Percentiles rank a stretch among this genome's conserved stretches.
Conservation (phyloP, 2,888 invertebrate species). For the Rhagonycha lutea region DNA sequence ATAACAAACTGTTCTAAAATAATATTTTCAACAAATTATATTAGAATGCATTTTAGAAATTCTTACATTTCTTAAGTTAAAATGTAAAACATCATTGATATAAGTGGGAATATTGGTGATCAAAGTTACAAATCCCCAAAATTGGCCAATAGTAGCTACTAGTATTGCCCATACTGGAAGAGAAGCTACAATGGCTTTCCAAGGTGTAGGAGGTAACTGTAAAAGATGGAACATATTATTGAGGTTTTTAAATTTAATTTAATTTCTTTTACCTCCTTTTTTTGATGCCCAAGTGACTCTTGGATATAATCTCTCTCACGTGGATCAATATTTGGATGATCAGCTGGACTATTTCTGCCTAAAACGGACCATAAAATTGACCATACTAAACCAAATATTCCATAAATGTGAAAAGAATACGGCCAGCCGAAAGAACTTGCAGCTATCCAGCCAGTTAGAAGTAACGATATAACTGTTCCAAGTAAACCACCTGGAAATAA, state of each 20-base stretch:
- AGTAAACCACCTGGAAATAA: conserved; percentile 67
- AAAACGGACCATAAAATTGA: conserved; percentile 62
- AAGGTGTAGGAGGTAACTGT: conserved; percentile 62
- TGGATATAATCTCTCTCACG: conserved; percentile 72
- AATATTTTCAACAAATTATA: neutral
- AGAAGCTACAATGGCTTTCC: conserved; percentile 75
- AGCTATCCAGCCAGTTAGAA: conserved; percentile 73
- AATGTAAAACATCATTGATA: conserved; percentile 72
- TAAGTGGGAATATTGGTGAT: conserved; percentile 82
- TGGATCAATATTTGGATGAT: conserved; percentile 62
- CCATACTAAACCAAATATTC: conserved; percentile 67
- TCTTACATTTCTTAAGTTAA: conserved; percentile 70
- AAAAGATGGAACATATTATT: neutral
- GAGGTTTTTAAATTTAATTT: neutral
- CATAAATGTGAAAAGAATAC: conserved; percentile 76
- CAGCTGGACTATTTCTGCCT: conserved; percentile 68
- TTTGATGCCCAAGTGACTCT: conserved; percentile 61
- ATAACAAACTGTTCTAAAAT: conserved; percentile 68
- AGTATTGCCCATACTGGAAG: conserved; percentile 76
- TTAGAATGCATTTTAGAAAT: neutral
- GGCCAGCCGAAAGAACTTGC: conserved; percentile 75
- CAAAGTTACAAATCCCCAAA: conserved; percentile 83
- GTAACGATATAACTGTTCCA: conserved; percentile 76
- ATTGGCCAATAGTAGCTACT: conserved; percentile 73
- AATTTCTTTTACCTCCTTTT: conserved; percentile 46